phyloP scores from a whole-genome alignment of 2,113 vertebrate species.

The Hyla sarda region DNA sequence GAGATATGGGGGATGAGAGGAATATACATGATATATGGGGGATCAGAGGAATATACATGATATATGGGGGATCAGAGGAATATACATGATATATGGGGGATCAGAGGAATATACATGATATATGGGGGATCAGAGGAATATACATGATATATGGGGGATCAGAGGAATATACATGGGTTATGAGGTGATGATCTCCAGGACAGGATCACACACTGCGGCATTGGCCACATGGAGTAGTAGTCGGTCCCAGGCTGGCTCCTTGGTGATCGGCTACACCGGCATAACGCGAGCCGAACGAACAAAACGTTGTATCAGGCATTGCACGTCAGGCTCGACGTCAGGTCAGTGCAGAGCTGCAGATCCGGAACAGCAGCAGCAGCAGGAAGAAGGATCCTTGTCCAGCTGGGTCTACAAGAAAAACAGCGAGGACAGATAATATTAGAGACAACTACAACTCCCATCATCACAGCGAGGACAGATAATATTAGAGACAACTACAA shows the following conservation, averaged over 20 bases:
- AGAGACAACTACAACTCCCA: slow-evolving; percentile 24
- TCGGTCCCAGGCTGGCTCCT: background rate
- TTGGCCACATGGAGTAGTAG: too few relatives aligned
- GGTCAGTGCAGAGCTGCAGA: slow-evolving; percentile 84
- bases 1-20: background rate
- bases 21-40: background rate
- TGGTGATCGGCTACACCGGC: slow-evolving; percentile 90
- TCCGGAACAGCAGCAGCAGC: too few relatives aligned
- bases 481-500: slow-evolving; percentile 15
- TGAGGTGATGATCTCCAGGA: background rate
- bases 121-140: background rate
- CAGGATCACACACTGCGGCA: background rate
- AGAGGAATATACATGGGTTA: background rate
- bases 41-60: background rate
- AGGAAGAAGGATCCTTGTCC: too few relatives aligned
- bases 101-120: background rate
- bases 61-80: background rate
- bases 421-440: background rate
- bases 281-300: slow-evolving; percentile 99
- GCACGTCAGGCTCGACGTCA: slow-evolving; percentile 99
- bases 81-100: background rate
- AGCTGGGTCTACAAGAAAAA: background rate
- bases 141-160: background rate
- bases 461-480: background rate
- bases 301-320: slow-evolving; percentile 99